Conservation (phyloP, 2,888 invertebrate species). For the Dorcus hopei region DNA sequence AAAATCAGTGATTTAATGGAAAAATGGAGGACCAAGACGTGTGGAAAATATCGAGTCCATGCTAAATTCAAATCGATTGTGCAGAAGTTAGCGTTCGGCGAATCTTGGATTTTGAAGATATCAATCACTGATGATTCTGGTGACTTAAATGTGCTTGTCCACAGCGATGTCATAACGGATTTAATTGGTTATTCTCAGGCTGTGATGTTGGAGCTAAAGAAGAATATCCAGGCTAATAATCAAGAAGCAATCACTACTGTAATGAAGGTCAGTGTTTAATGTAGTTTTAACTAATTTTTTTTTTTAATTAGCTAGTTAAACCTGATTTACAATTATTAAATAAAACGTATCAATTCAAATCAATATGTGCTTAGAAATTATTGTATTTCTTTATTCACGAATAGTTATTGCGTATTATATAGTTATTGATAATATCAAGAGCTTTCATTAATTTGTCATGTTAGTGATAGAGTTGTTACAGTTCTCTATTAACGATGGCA, state of each 20-base stretch:
- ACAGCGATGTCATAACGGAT: slow-evolving; percentile 55
- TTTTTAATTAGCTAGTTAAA: too few species aligned
- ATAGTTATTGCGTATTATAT: too few species aligned
- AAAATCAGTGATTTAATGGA: too few species aligned
- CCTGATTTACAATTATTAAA: too few species aligned
- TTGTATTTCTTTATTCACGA: too few species aligned
- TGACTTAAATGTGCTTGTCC: slow-evolving; percentile 55
- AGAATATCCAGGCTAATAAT: slow-evolving; percentile 26
- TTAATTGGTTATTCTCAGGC: slow-evolving; percentile 52
- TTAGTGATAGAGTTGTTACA: too few species aligned
- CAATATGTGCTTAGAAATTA: too few species aligned
- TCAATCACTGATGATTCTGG: slow-evolving; percentile 58
- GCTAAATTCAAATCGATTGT: slow-evolving; percentile 56
- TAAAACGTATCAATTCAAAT: too few species aligned
- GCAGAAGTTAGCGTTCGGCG: slow-evolving; percentile 55
- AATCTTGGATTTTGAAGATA: slow-evolving; percentile 57
- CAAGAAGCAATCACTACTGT: slow-evolving; percentile 27
- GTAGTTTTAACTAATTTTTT: too few species aligned
- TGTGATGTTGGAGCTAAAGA: slow-evolving; percentile 25
- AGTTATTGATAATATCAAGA: too few species aligned
- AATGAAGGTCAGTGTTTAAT: slow-evolving; percentile 25
- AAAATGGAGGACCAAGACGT: slow-evolving; percentile 35
- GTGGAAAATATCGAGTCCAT: slow-evolving; percentile 55
- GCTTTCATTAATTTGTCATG: too few species aligned
- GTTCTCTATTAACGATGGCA: too few species aligned